These are phyloP conservation scores for Drosophila atripex DNA, from an alignment of 2,888 invertebrate genomes.

Conservation along the genomic window DNA sequence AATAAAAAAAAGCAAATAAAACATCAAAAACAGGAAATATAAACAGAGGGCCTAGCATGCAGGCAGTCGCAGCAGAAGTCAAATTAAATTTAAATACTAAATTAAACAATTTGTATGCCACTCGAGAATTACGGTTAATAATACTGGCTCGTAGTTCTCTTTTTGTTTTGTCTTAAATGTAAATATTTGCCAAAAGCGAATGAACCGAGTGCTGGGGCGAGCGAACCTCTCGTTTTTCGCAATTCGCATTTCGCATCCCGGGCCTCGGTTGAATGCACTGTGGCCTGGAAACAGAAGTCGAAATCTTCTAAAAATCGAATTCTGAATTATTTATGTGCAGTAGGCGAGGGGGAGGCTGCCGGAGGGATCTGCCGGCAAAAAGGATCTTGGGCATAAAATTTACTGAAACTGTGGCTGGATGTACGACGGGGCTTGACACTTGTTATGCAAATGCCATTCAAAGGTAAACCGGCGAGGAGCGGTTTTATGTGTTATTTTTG, in stretches of 20 bases:
- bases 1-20: not conserved
- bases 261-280: slow-evolving; percentile 71
- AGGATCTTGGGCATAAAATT: slow-evolving; percentile 16
- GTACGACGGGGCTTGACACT: slow-evolving; percentile 46
- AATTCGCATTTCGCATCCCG: slow-evolving; percentile 29
- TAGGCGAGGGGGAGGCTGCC: not conserved
- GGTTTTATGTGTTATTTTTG: slow-evolving; percentile 48
- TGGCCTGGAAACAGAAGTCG: slow-evolving; percentile 46
- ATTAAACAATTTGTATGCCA: slow-evolving; percentile 57
- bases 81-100: slow-evolving; percentile 30
- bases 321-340: slow-evolving; percentile 64
- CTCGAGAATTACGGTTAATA: slow-evolving; percentile 58
- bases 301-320: slow-evolving; percentile 27
- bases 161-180: slow-evolving; percentile 36
- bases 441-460: slow-evolving; percentile 73
- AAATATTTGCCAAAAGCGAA: slow-evolving; percentile 65
- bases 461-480: slow-evolving; percentile 50
- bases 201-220: slow-evolving; percentile 48
- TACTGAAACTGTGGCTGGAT: not conserved
- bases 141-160: slow-evolving; percentile 59
- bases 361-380: not conserved
- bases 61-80: slow-evolving; percentile 17
- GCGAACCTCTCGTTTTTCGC: slow-evolving; percentile 23
- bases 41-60: slow-evolving; percentile 49
- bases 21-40: slow-evolving; percentile 67